Base-by-base conservation (phyloP, 2,888 invertebrate species). In the Cheilosia urbana region DNA sequence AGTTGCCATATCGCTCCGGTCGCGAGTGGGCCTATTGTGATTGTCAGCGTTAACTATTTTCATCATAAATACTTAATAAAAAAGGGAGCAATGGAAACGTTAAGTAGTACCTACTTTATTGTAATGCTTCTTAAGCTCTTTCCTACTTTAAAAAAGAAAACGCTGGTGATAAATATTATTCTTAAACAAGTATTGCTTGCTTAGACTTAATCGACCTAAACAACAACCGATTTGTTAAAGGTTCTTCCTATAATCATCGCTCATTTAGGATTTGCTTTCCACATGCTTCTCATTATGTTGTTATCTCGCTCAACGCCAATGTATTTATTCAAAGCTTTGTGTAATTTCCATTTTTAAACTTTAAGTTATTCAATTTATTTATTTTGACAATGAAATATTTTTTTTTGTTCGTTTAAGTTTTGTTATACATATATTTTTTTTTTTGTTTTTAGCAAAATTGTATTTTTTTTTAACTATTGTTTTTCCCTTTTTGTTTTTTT, bases 381-480 rank as follows among this genome's bases (percentile, higher is more conserved):
- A 63, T 81, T 82, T 83, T 13, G n/a, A 37, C 37, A 37, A 13
- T 37, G 79, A 65, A 58, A 65, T 76, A 83, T 68, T 87, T 83
- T 87, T 83, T 72, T 58, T 88, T 76, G 24, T 84, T 84, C 51
- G 73, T 34, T 87, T 49, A 42, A 55, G 65, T 78, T 76, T 27
- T 51, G 51, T 51, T 51, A 51, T 21, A 51, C 15, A 15, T 51
- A 7, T 17, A 9, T 47, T 75, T 58, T 89, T 82, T 87, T 73
- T 73, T 89, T 69, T 76, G 88, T 89, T 88, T 87, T 87, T 88
- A 88, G 90, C 87, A 84, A 89, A 85, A 90, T 89, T 90, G 88
- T 90, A 89, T 89, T 90, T 89, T 90, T 90, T 90, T 90, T 89
- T 90, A 88, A 87, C 88, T 89, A 88, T 89, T 87, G 85, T 87